Conservation (phyloP, 2,797 vertebrate genomes). For the Pogoniulus pusillus region DNA sequence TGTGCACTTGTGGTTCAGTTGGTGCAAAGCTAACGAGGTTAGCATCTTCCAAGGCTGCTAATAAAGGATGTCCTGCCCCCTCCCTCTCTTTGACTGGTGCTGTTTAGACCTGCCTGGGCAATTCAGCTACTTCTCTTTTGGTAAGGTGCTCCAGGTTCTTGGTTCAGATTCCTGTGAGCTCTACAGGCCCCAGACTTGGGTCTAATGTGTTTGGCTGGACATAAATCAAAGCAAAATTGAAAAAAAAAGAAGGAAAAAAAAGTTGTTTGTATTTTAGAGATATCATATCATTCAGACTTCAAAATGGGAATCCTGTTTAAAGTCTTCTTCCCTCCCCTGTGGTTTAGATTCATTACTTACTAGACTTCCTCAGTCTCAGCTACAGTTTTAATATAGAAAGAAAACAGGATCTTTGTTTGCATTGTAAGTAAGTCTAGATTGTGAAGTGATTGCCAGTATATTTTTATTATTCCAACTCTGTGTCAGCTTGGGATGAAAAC, state of each 20-base stretch:
- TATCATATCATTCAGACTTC: slow-evolving; percentile 27
- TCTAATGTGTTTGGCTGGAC: neutral
- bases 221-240: slow-evolving; percentile 32
- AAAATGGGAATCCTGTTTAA: slow-evolving; percentile 56
- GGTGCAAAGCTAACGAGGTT: neutral
- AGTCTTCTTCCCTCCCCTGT: slow-evolving; percentile 46
- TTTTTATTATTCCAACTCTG: slow-evolving; percentile 47
- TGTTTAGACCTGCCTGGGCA: slow-evolving; percentile 33
- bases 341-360: slow-evolving; percentile 42
- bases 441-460: slow-evolving; percentile 7
- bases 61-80: slow-evolving; percentile 14
- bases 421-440: slow-evolving; percentile 50
- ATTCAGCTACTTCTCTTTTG: neutral
- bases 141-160: neutral
- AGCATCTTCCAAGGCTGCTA: neutral
- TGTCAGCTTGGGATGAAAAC: neutral
- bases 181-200: neutral
- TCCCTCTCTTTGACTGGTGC: neutral
- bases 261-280: slow-evolving; percentile 31
- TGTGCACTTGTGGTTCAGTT: neutral
- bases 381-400: slow-evolving; percentile 34
- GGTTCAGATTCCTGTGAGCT: neutral
- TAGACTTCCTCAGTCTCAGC: slow-evolving; percentile 54
- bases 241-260: neutral
- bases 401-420: slow-evolving; percentile 54